Base-by-base conservation (phyloP, 2,888 invertebrate genomes). In the Candidula unifasciata region DNA sequence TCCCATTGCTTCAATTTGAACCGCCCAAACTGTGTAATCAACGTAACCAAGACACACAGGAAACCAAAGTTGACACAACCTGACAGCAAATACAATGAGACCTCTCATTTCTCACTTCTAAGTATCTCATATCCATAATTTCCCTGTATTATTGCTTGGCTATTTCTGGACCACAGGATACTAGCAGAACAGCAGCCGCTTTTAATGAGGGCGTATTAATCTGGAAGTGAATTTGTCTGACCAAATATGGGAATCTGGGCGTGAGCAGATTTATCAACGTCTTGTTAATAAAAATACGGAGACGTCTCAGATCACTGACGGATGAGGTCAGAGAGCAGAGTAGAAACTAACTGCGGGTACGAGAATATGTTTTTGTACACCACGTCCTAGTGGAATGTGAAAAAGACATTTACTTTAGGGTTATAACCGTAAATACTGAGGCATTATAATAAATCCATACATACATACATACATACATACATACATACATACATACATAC, bases 221-320 rank as follows among this genome's bases (percentile, higher is more conserved):
- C 24, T 37, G 37, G 71, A 35, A 35, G 24, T 3, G 21, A 37
- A 71, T 71, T 35, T 37, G 71, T 71, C 71, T 71, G 37, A 21
- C 37, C 37, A 71, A 37, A 71, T 44, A 71, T 24, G 37, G 37
- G 71, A 71, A 37, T 35, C 71, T 37, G 5, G 71, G 3, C 71
- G 71, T 71, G 71, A n/a, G 24, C 16, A 71, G 71, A 71, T 71
- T 71, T 37, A 71, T 27, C 35, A 37, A 37, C 37, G 18, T 3
- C 27, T 21, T 71, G 71, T 35, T 71, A 71, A 71, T 71, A 37
- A 71, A 71, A 71, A 37, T 71, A 71, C 37, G 71, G 37, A 35
- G 71, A 71, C 21, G 35, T 37, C 71, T 37, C 44, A 37, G 37
- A 18, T 71, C 37, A 71, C 71, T 71, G 37, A 35, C 24, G 71